Base-by-base conservation (phyloP, 2,797 vertebrate genomes). In the Enteromius trimaculatus region DNA sequence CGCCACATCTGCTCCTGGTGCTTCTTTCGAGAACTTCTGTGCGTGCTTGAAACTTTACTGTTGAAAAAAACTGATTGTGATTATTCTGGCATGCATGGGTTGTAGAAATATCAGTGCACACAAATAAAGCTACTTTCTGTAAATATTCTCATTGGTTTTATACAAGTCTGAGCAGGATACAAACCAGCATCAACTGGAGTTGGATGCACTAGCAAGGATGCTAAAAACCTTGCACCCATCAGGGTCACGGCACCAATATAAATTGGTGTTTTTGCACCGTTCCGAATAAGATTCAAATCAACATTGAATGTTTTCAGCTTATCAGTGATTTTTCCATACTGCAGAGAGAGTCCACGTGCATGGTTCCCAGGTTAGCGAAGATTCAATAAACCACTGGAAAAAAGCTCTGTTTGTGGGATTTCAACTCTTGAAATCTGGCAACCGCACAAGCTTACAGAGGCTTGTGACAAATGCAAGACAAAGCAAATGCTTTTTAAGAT, bases 1-100 rank as follows among this genome's bases (percentile, higher is more conserved):
- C 89, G 91, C 93, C 91, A 93, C 86, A 94, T 91, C 87, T 97
- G 97, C 83, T 95, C 95, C 1, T 95, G 93, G 85, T 97, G 96
- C 89, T 96, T 98, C 84, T 91, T 94, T 34, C 95, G 95, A 62
- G 96, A 93, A 34, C 92, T 94, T 34, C 94, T 91, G 91, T 96
- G 96, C 0, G 94, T 94, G 69, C 92, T 92, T 83, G 95, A 88
- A 84, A 96, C 94, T 87, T 96, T 93, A 9, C 97, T 98, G 92
- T 0, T 85, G 85, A 14, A 77, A 86, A 29, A 9, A 44, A 44
- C 42, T 1, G 0, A 14, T 31, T 34, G 37, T 31, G 39, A 31
- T 47, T 49, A 65, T 65, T 10, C 23, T 29, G 31, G 17, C 23
- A 39, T 31, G 13, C 23, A 19, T 23, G 21, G 4, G n/a, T 29